Percentiles rank a stretch among this genome's conserved stretches.
These are phyloP conservation scores for Mastomys coucha DNA, from an alignment of 2,113 vertebrate species.

Conservation along the genomic window DNA sequence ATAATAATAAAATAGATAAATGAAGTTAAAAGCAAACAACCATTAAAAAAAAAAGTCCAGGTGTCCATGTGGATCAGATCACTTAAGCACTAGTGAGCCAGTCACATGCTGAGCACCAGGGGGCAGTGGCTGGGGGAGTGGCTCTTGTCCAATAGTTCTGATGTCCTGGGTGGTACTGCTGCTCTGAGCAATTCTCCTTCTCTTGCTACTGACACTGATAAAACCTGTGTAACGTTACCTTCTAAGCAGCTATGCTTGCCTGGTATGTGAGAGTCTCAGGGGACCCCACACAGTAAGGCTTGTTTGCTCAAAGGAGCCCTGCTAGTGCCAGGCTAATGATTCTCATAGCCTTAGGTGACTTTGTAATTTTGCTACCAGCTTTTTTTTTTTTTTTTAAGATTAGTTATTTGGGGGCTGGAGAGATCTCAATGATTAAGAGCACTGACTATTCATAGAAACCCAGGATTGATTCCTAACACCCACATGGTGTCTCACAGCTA, in stretches of 20 bases:
- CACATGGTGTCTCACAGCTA: background rate
- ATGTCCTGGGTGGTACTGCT: background rate
- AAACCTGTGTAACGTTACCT: background rate
- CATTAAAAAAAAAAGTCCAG: background rate
- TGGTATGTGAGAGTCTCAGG: background rate
- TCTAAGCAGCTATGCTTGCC: background rate
- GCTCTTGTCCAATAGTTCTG: background rate
- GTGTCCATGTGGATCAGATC: background rate
- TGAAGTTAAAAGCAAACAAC: no score
- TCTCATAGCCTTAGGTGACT: background rate
- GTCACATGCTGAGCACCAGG: background rate
- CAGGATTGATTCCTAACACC: background rate
- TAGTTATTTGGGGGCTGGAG: background rate
- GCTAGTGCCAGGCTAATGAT: background rate
- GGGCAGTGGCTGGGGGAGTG: background rate
- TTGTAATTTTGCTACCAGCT: background rate
- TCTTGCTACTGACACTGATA: background rate
- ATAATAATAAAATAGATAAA: no score
- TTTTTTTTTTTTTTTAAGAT: background rate
- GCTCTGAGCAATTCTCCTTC: background rate
- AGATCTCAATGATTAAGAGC: background rate
- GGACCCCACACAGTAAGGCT: conserved; percentile 9
- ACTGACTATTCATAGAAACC: background rate
- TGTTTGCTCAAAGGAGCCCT: background rate
- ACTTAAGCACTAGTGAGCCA: background rate